These are phyloP conservation scores for Gari tellinella DNA, from an alignment of 2,888 invertebrate genomes.

Conservation along the genomic window DNA sequence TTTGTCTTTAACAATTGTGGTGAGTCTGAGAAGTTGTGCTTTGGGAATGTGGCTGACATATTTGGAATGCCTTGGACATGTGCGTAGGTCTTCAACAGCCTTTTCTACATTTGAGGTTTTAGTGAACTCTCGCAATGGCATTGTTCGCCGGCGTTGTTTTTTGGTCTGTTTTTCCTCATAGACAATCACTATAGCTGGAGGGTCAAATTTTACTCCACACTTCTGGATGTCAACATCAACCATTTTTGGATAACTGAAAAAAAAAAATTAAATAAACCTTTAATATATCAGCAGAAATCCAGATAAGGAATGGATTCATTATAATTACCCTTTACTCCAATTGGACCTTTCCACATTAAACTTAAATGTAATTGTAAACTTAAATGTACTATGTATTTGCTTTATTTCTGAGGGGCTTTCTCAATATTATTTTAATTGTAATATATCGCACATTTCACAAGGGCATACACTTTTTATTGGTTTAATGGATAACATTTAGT, in stretches of 20 bases:
- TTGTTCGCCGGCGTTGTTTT: constrained; percentile 83
- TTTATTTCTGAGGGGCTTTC: no score
- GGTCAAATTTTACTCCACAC: constrained; percentile 83
- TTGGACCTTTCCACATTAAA: no score
- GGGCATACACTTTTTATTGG: no score
- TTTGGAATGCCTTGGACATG: constrained; percentile 82
- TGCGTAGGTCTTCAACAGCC: constrained; percentile 81
- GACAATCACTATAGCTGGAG: constrained; percentile 82
- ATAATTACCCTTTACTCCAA: no score
- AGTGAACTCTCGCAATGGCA: constrained; percentile 85
- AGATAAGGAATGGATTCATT: no score
- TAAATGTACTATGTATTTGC: no score
- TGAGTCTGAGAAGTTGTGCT: constrained; percentile 84
- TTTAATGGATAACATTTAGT: no score
- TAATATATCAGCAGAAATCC: no score
- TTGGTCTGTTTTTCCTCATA: constrained; percentile 76
- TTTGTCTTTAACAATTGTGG: constrained; percentile 85
- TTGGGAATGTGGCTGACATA: constrained; percentile 83
- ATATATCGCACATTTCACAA: no score
- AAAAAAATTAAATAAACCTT: constrained; percentile 5
- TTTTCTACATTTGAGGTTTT: constrained; percentile 82
- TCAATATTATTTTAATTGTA: no score
- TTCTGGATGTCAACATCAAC: constrained; percentile 71
- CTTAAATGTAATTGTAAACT: no score
- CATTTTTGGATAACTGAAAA: constrained; percentile 51